A percentile compares a stretch with the other conserved stretches of the same genome.
Evolutionary conservation across 2,888 invertebrate genomes (phyloP).

Genomic region (Sminthurinus aureus): DNA sequence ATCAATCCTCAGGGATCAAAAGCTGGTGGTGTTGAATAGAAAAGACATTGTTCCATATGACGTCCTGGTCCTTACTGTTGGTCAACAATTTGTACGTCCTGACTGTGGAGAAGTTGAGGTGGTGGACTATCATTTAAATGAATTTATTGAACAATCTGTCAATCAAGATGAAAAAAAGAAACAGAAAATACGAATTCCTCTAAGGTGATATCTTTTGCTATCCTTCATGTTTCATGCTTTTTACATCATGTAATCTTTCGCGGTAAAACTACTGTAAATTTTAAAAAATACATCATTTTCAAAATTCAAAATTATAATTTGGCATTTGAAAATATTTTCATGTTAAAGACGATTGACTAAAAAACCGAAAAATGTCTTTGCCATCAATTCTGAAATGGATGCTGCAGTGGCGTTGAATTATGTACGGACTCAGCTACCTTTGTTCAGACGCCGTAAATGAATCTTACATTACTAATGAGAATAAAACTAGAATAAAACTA

Average conservation of each 20-base stretch:
- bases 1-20: constrained; percentile 69
- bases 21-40: constrained; percentile 67
- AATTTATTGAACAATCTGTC: constrained; percentile 41
- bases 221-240: too few relatives aligned
- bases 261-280: too few relatives aligned
- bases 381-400: constrained; percentile 69
- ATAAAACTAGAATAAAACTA: too few relatives aligned
- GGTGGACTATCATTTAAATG: constrained; percentile 51
- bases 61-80: constrained; percentile 52
- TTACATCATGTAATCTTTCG: too few relatives aligned
- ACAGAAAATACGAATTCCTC: constrained; percentile 32
- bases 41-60: constrained; percentile 57
- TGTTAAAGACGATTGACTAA: constrained; percentile 45
- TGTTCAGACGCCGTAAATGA: constrained; percentile 23
- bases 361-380: constrained; percentile 70
- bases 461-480: too few relatives aligned
- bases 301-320: background rate
- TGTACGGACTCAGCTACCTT: constrained; percentile 50
- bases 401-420: constrained; percentile 63
- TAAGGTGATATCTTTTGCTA: constrained; percentile 31
- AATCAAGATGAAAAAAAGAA: constrained; percentile 41
- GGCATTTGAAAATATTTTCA: background rate
- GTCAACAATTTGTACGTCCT: constrained; percentile 55
- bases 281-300: too few relatives aligned
- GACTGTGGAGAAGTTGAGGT: constrained; percentile 56